Evolutionary conservation across 1,140 invertebrate species (phyloP).

Genomic region (Drosophila sproati): DNA sequence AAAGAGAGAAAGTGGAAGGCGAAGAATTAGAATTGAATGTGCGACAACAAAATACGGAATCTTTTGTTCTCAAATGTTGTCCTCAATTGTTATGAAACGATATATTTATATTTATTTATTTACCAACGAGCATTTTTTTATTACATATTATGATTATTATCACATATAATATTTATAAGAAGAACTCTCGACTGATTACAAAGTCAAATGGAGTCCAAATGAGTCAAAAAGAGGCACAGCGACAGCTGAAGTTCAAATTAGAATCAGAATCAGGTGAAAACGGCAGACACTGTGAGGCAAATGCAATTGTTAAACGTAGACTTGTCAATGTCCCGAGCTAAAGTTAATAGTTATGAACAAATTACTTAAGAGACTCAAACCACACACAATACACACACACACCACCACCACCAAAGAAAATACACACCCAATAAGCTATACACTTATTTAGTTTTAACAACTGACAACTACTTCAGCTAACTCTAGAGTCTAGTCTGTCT

Average conservation of each 20-base stretch:
- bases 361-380: constrained; percentile 9
- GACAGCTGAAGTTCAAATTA: constrained; percentile 62
- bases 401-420: neutral
- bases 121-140: constrained; percentile 44
- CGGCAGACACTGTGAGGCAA: constrained; percentile 36
- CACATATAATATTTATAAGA: constrained; percentile 41
- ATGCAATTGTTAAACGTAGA: constrained; percentile 65
- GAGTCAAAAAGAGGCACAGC: constrained; percentile 41
- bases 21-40: constrained; percentile 27
- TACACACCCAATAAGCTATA: neutral
- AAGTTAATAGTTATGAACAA: constrained; percentile 25
- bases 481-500: neutral
- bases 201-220: constrained; percentile 7
- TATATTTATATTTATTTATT: constrained; percentile 77
- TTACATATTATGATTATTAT: constrained; percentile 54
- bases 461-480: constrained; percentile 26
- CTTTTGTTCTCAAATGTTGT: constrained; percentile 82
- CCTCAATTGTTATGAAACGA: constrained; percentile 73
- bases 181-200: constrained; percentile 27
- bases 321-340: constrained; percentile 24
- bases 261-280: constrained; percentile 66
- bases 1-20: neutral
- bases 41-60: constrained; percentile 73
- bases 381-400: constrained; percentile 8
- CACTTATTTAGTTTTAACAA: constrained; percentile 13